A percentile compares a stretch with the other conserved stretches of the same genome.
Evolutionary conservation across 2,888 invertebrate species (phyloP).

Genomic region (Cybosia mesomella): DNA sequence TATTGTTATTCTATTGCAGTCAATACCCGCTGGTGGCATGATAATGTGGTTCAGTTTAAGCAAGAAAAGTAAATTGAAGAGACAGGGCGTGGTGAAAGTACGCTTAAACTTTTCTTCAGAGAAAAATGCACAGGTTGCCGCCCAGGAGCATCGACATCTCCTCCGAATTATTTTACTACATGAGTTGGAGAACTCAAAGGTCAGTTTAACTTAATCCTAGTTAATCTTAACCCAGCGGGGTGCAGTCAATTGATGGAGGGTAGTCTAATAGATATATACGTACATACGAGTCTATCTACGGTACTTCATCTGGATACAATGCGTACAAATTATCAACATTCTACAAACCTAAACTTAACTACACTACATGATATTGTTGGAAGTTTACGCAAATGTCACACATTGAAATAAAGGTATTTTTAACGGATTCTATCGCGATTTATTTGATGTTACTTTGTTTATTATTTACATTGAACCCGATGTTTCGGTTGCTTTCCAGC

Average conservation of each 20-base stretch:
- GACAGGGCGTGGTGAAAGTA: slow-evolving; percentile 95
- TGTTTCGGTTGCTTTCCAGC: too few relatives aligned
- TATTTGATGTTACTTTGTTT: too few relatives aligned
- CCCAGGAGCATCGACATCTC: slow-evolving; percentile 94
- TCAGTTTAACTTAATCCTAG: slow-evolving; percentile 59
- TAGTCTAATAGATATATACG: too few relatives aligned
- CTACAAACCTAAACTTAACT: slow-evolving; percentile 9
- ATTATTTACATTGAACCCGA: too few relatives aligned
- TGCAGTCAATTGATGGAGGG: too few relatives aligned
- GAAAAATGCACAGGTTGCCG: slow-evolving; percentile 94
- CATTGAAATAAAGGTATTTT: too few relatives aligned
- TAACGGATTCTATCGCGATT: too few relatives aligned
- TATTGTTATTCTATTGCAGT: slow-evolving; percentile 80
- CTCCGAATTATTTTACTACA: slow-evolving; percentile 92
- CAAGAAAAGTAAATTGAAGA: slow-evolving; percentile 92
- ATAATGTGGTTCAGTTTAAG: slow-evolving; percentile 97
- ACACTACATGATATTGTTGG: too few relatives aligned
- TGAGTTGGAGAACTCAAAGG: slow-evolving; percentile 92
- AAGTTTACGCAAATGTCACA: too few relatives aligned
- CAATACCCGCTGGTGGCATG: slow-evolving; percentile 97
- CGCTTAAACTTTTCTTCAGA: slow-evolving; percentile 94
- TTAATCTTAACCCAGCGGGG: too few relatives aligned
- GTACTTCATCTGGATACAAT: slow-evolving; percentile 17
- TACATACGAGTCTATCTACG: slow-evolving; percentile 10
- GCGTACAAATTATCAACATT: slow-evolving; percentile 33